Evolutionary conservation across 2,888 invertebrate species (phyloP), one percentile per base, ranked within the genome.

Genomic region (Leuctra nigra): DNA sequence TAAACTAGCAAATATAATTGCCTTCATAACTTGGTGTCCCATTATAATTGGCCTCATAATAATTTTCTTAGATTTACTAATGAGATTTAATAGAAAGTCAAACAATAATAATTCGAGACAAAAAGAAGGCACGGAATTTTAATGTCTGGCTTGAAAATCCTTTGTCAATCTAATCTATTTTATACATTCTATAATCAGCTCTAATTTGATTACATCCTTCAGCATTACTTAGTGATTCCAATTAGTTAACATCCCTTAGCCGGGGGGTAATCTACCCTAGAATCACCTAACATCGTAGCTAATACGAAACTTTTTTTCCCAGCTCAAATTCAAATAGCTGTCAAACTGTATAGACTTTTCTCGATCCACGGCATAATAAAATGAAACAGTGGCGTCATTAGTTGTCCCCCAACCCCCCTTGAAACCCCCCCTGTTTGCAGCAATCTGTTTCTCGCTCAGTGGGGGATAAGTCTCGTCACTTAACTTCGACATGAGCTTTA

Each of bases 381-480:
- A 57, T 48, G 57, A 57, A 57, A 57, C 57, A 54, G 53, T 48
- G 38, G 53, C 50, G 38, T 50, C 38, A 56, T 56, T 56, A 56
- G 39, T 25, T 56, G 36, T n/a, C 44, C 20, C 6, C 23, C 36
- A 14, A n/a, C 25, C 18, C 22, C 39, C 23, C 4, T 20, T 11
- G 6, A 11, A n/a, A 18, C 25, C 11, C 20, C 23, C 16, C 36
- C 11, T 25, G 24, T 41, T 25, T 36, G 20, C 35, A 39, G 20
- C 23, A 38, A 24, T 44, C 14, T 16, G 7, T 23, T 14, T 36
- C 54, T 33, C 59, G 66, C 65, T 60, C 63, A 71, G 60, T 44
- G 57, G 54, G 58, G 61, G 72, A 72, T 73, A 74, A 73, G 73
- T 73, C 74, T 72, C 70, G 74, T 74, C 74, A 73, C 72, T 70